Conservation (phyloP, 2,113 vertebrate genomes). For the Cephalopterus ornatus region DNA sequence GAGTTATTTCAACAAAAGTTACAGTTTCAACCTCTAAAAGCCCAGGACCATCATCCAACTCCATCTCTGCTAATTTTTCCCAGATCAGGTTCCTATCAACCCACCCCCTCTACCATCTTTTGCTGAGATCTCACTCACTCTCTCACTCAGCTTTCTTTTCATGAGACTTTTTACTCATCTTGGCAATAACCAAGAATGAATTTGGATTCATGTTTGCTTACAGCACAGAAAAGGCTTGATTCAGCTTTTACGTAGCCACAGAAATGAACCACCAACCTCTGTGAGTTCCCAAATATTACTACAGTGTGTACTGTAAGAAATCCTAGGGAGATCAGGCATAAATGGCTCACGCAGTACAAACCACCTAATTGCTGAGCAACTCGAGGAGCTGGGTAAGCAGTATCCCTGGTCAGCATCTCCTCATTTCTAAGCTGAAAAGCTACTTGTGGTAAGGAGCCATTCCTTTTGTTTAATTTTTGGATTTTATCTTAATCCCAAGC, state of each 20-base stretch:
- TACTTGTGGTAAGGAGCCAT: background rate
- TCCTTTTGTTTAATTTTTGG: conserved; percentile 26
- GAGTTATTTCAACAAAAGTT: background rate
- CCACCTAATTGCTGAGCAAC: conserved; percentile 21
- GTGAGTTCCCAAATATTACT: background rate
- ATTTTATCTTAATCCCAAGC: conserved; percentile 16
- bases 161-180: background rate
- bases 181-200: background rate
- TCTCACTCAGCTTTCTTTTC: background rate
- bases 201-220: background rate
- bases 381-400: background rate
- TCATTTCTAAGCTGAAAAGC: conserved; percentile 1
- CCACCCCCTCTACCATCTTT: background rate
- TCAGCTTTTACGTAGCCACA: background rate
- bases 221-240: background rate
- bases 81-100: background rate
- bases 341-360: background rate
- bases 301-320: background rate
- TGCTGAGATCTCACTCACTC: background rate
- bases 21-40: background rate
- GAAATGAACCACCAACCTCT: conserved; percentile 12
- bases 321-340: background rate
- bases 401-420: background rate
- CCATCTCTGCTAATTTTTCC: background rate
- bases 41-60: background rate